A percentile compares a stretch with the other conserved stretches of the same genome.
These are phyloP conservation scores for Dunckerocampus dactyliophorus DNA, from an alignment of 2,113 vertebrate species.

Conservation along the genomic window DNA sequence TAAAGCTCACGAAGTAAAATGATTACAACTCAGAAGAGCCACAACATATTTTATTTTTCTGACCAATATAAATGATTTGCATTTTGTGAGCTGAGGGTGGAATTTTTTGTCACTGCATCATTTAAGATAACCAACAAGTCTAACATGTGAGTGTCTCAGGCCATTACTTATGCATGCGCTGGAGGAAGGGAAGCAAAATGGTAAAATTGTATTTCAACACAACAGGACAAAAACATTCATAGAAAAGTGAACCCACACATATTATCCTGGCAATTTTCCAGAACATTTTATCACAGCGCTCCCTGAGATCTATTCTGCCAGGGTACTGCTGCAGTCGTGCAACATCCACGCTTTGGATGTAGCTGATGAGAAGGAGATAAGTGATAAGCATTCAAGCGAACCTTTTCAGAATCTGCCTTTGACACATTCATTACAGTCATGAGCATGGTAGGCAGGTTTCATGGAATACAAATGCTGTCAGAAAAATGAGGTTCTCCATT, in stretches of 20 bases:
- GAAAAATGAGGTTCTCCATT: slow-evolving; percentile 15
- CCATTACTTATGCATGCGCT: slow-evolving; percentile 2
- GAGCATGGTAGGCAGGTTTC: slow-evolving; percentile 10
- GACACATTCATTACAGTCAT: slow-evolving; percentile 35
- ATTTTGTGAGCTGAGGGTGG: slow-evolving; percentile 10
- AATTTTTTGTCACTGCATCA: slow-evolving; percentile 27
- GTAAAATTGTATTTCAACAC: slow-evolving; percentile 16
- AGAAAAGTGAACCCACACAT: slow-evolving; percentile 12
- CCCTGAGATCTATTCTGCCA: slow-evolving; percentile 24
- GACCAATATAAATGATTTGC: slow-evolving; percentile 10
- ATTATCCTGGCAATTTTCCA: slow-evolving; percentile 27
- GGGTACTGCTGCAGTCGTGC: slow-evolving; percentile 17
- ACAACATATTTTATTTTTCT: not conserved
- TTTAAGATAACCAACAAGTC: not conserved
- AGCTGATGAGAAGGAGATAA: slow-evolving; percentile 28
- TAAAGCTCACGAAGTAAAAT: not conserved
- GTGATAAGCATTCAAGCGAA: slow-evolving; percentile 33
- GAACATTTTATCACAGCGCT: slow-evolving; percentile 32
- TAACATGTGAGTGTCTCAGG: slow-evolving; percentile 8
- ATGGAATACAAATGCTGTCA: slow-evolving; percentile 29
- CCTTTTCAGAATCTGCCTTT: slow-evolving; percentile 14
- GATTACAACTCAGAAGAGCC: not conserved
- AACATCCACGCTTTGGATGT: slow-evolving; percentile 35
- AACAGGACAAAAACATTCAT: not conserved
- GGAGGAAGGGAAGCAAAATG: not conserved